A percentile compares a stretch with the other conserved stretches of the same genome.
These are phyloP conservation scores for Synergus itoensis DNA, from an alignment of 2,888 invertebrate genomes.

Conservation along the genomic window DNA sequence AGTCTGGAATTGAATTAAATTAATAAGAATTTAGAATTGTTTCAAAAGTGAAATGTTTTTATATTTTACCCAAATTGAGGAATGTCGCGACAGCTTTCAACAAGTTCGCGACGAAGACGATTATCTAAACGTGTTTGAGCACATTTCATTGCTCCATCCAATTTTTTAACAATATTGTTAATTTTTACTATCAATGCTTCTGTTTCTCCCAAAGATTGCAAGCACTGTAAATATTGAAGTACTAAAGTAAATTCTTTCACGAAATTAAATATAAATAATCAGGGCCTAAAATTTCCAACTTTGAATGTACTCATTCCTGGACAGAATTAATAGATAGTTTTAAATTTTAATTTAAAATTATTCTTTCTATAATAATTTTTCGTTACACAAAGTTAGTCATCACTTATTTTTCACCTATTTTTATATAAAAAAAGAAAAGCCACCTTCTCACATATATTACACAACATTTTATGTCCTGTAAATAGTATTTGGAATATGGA, in stretches of 20 bases:
- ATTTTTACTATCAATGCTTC: constrained; percentile 50
- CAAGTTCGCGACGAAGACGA: constrained; percentile 35
- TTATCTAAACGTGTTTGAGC: constrained; percentile 54
- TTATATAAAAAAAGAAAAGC: no score
- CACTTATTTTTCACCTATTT: no score
- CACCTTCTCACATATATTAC: neutral
- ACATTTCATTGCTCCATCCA: constrained; percentile 58
- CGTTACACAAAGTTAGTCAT: no score
- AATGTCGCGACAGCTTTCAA: constrained; percentile 55
- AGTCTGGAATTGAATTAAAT: constrained; percentile 69
- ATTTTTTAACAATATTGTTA: constrained; percentile 48
- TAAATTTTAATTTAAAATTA: no score
- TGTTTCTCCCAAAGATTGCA: neutral
- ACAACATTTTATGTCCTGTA: neutral
- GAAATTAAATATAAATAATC: no score
- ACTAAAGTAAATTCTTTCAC: no score
- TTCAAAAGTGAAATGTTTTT: neutral
- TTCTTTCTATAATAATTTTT: no score
- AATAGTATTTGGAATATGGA: neutral
- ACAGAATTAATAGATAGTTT: no score
- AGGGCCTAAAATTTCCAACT: no score
- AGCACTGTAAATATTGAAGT: neutral
- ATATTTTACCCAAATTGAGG: constrained; percentile 54
- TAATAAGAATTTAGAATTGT: neutral
- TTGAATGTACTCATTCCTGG: no score